Percentiles rank a stretch among this genome's conserved stretches.
Evolutionary conservation across 2,888 invertebrate genomes (phyloP).

Genomic region (Dermolepida albohirtum): DNA sequence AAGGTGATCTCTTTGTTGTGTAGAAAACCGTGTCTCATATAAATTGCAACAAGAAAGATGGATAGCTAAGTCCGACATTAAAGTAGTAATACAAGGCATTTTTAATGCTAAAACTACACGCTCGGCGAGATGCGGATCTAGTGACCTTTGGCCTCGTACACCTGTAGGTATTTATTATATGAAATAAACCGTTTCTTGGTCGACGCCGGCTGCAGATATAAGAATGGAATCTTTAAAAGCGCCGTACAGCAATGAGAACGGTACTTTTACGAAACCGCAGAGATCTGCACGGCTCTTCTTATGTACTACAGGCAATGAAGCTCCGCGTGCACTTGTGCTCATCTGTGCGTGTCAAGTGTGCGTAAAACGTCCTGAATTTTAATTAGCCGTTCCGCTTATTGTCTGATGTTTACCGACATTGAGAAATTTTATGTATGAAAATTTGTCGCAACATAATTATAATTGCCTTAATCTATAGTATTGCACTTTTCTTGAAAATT

Average conservation of each 20-base stretch:
- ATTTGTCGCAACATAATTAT: too few relatives aligned
- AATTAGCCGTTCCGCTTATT: not conserved
- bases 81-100: slow-evolving; percentile 41
- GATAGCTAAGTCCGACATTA: slow-evolving; percentile 39
- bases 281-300: slow-evolving; percentile 13
- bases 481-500: too few relatives aligned
- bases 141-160: slow-evolving; percentile 47
- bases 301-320: not conserved
- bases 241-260: slow-evolving; percentile 6
- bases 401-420: too few relatives aligned
- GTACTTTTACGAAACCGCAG: not conserved
- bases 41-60: slow-evolving; percentile 34
- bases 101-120: slow-evolving; percentile 42
- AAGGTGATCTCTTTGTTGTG: too few relatives aligned
- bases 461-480: too few relatives aligned
- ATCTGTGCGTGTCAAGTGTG: slow-evolving; percentile 16
- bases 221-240: slow-evolving; percentile 5
- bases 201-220: slow-evolving; percentile 10
- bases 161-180: slow-evolving; percentile 47
- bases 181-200: slow-evolving; percentile 42
- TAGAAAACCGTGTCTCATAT: not conserved
- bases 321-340: not conserved
- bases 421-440: too few relatives aligned
- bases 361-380: not conserved
- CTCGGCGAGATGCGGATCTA: slow-evolving; percentile 47